Conservation (phyloP, 2,113 vertebrate genomes). For the Indicator indicator region DNA sequence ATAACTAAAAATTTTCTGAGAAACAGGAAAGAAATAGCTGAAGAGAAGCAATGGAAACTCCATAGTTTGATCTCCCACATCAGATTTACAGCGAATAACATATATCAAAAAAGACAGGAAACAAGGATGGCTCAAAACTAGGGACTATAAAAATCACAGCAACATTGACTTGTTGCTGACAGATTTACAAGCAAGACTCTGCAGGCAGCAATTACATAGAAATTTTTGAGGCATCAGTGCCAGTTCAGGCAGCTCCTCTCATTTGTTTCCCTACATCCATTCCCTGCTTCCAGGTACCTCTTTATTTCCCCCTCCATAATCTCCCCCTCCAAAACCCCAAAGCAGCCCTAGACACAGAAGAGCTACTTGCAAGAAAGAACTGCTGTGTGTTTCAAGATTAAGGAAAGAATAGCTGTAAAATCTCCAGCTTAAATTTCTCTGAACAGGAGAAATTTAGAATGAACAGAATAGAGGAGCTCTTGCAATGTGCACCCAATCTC, state of each 20-base stretch:
- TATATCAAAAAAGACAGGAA: background rate
- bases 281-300: background rate
- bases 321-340: background rate
- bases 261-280: background rate
- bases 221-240: background rate
- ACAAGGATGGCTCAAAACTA: background rate
- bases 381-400: background rate
- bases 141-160: background rate
- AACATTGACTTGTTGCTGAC: background rate
- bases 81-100: background rate
- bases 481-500: background rate
- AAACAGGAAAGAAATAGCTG: background rate
- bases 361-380: background rate
- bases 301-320: background rate
- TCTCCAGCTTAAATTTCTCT: background rate
- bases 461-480: background rate
- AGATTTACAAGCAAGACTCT: slow-evolving; percentile 28
- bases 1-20: background rate
- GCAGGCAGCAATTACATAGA: background rate
- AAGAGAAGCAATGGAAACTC: background rate
- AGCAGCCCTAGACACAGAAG: background rate
- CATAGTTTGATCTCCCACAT: background rate
- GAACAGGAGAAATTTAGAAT: background rate
- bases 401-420: background rate
- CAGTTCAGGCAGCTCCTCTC: background rate